Percentiles rank a stretch among this genome's conserved stretches.
These are phyloP conservation scores for Metridium senile DNA, from an alignment of 92 coral and sea anemone genomes.

Conservation along the genomic window DNA sequence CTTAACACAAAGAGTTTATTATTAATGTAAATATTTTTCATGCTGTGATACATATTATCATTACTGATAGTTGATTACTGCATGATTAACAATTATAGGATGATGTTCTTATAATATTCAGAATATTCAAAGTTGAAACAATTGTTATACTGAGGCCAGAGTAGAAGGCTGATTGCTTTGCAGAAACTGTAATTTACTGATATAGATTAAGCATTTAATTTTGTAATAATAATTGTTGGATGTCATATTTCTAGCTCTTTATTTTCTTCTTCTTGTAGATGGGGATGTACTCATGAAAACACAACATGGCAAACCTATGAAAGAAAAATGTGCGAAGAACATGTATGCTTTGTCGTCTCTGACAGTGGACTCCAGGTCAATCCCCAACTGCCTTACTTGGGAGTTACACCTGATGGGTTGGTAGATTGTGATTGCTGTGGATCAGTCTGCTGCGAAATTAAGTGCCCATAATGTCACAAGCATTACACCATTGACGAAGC, in stretches of 20 bases:
- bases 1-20: not conserved
- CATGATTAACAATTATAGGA: no score
- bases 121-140: no score
- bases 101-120: no score
- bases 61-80: no score
- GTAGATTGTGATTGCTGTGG: slow-evolving; percentile 27
- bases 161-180: no score
- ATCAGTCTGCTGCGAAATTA: not conserved
- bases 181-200: not conserved
- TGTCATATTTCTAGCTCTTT: no score
- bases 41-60: not conserved
- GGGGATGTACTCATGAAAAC: slow-evolving; percentile 62
- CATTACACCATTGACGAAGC: slow-evolving; percentile 27
- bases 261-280: slow-evolving; percentile 16
- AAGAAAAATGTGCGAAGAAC: slow-evolving; percentile 23
- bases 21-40: not conserved
- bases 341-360: slow-evolving; percentile 30
- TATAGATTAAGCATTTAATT: not conserved
- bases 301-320: slow-evolving; percentile 42
- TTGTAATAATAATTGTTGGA: no score
- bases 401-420: slow-evolving; percentile 52
- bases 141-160: no score
- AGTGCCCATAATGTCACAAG: slow-evolving; percentile 26
- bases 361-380: slow-evolving; percentile 29
- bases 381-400: slow-evolving; percentile 25